A percentile compares a stretch with the other conserved stretches of the same genome.
These are phyloP conservation scores for Spilarctia lutea DNA, from an alignment of 2,888 invertebrate genomes.

Conservation along the genomic window DNA sequence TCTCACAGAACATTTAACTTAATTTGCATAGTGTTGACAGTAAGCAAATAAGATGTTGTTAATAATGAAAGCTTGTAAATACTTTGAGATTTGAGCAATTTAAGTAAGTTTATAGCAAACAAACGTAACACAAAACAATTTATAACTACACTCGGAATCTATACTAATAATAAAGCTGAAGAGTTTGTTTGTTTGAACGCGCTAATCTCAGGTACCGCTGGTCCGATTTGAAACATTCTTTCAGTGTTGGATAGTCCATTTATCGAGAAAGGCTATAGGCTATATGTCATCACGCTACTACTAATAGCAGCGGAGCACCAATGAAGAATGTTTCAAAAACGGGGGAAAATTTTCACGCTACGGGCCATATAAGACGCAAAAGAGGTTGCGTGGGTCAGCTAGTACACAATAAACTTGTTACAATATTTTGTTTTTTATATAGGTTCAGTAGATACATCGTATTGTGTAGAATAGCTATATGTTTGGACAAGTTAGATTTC, in stretches of 20 bases:
- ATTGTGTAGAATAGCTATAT: background rate
- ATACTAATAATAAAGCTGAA: too few species aligned
- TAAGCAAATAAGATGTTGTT: slow-evolving; percentile 28
- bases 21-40: slow-evolving; percentile 52
- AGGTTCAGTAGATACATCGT: background rate
- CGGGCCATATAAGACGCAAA: too few species aligned
- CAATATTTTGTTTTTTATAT: background rate
- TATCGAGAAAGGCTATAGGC: too few species aligned
- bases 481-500: background rate
- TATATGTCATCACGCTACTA: too few species aligned
- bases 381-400: too few species aligned
- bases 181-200: too few species aligned
- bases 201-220: too few species aligned
- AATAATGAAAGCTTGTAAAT: slow-evolving; percentile 19
- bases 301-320: too few species aligned
- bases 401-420: background rate
- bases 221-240: too few species aligned
- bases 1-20: slow-evolving; percentile 48
- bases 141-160: background rate
- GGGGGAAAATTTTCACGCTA: too few species aligned
- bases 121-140: background rate
- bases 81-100: background rate
- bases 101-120: background rate
- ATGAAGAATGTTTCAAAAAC: too few species aligned
- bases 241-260: too few species aligned